Evolutionary conservation across 2,888 invertebrate species (phyloP).

Genomic region (Pammene aurita): DNA sequence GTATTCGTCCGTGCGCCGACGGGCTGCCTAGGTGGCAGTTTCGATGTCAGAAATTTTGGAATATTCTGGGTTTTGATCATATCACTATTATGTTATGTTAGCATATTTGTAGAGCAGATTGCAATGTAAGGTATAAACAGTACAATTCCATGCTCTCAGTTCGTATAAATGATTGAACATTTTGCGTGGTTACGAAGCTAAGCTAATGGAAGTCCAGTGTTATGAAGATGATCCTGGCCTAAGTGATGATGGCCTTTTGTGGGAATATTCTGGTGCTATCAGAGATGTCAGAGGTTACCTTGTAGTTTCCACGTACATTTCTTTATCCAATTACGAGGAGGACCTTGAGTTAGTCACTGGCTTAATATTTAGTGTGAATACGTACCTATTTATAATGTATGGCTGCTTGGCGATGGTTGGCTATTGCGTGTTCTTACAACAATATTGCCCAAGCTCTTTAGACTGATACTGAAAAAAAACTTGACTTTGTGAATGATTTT

Average conservation of each 20-base stretch:
- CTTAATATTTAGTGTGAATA: conserved; percentile 20
- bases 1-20: conserved; percentile 13
- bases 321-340: conserved; percentile 27
- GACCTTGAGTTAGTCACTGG: conserved; percentile 19
- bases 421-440: conserved; percentile 13
- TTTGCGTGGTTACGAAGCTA: conserved; percentile 1
- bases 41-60: conserved; percentile 65
- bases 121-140: conserved; percentile 7
- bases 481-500: neutral
- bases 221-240: conserved; percentile 13
- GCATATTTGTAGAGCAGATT: conserved; percentile 28
- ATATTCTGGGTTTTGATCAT: conserved; percentile 48
- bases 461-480: neutral
- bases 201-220: neutral
- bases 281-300: conserved; percentile 24
- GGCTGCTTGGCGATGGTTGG: conserved; percentile 12
- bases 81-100: conserved; percentile 32
- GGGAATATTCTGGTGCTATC: conserved; percentile 18
- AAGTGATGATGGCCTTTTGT: neutral
- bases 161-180: neutral
- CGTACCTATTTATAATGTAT: conserved; percentile 12
- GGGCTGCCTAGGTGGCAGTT: conserved; percentile 78
- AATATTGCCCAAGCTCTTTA: conserved; percentile 1
- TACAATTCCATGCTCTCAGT: neutral
- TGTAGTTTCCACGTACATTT: conserved; percentile 27